Evolutionary conservation across 53 echinoderm and acorn worm species (phyloP).

Genomic region (Antedon mediterranea): DNA sequence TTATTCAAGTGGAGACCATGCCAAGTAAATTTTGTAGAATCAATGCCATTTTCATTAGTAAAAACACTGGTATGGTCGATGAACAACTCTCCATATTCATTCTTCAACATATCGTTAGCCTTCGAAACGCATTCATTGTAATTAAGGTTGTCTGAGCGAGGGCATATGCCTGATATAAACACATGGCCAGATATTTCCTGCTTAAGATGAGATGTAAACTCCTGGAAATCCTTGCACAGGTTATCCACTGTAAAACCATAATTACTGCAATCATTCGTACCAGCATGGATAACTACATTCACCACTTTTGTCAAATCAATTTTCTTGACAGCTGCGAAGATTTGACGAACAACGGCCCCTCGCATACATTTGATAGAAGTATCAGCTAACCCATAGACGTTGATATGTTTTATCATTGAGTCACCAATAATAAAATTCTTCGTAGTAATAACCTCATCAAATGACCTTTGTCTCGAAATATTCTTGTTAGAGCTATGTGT

Average conservation of each 20-base stretch:
- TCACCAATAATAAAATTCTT: neutral
- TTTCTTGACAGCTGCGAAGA: neutral
- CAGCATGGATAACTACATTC: neutral
- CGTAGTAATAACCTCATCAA: too few relatives aligned
- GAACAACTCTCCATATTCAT: neutral
- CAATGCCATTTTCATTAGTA: neutral
- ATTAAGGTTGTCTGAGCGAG: neutral
- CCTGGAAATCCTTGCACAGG: neutral
- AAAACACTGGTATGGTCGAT: neutral
- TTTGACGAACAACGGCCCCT: neutral
- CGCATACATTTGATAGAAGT: neutral
- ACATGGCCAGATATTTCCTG: neutral
- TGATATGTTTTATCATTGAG: neutral
- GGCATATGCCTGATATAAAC: neutral
- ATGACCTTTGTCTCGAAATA: too few relatives aligned
- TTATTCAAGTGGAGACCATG: neutral
- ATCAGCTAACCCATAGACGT: neutral
- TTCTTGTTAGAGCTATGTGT: too few relatives aligned
- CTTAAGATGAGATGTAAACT: neutral
- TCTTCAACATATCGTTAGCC: neutral
- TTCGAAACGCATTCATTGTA: neutral
- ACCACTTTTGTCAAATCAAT: neutral
- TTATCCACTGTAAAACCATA: neutral
- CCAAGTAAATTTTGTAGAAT: neutral
- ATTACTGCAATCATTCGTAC: neutral